Conservation (phyloP, 2,888 invertebrate genomes). For the Patella depressa region DNA sequence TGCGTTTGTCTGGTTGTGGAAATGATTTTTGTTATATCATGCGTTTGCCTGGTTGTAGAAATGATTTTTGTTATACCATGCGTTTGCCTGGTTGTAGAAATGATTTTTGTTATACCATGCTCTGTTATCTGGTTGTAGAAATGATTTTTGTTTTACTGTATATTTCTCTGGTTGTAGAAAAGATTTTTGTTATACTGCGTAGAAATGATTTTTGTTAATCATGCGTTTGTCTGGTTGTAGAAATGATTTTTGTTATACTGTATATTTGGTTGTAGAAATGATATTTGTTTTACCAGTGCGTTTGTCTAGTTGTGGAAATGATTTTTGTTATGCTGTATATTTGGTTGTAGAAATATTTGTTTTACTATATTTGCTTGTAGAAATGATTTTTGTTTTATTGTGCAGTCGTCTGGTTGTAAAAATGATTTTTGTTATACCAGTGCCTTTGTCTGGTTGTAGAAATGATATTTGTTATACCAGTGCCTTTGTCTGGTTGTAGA, state of each 20-base stretch:
- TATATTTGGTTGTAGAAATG: not conserved
- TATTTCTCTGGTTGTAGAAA: not conserved
- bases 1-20: constrained; percentile 2
- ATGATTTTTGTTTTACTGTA: constrained; percentile 10
- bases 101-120: not conserved
- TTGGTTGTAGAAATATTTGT: not conserved
- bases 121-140: not conserved
- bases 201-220: too few relatives aligned
- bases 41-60: too few relatives aligned
- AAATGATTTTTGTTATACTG: not conserved
- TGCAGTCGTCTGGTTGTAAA: not conserved
- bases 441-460: not conserved
- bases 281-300: not conserved
- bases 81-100: not conserved
- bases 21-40: too few relatives aligned
- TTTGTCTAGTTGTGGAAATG: not conserved
- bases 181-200: constrained; percentile 16
- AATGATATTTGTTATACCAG: constrained; percentile 14
- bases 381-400: not conserved
- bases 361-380: too few relatives aligned
- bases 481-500: constrained; percentile 1
- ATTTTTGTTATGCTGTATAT: constrained; percentile 17
- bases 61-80: constrained; percentile 18
- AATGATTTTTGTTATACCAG: not conserved
- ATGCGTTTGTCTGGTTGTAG: too few relatives aligned